Conservation (phyloP, 2,113 vertebrate species). For the Empidonax traillii region DNA sequence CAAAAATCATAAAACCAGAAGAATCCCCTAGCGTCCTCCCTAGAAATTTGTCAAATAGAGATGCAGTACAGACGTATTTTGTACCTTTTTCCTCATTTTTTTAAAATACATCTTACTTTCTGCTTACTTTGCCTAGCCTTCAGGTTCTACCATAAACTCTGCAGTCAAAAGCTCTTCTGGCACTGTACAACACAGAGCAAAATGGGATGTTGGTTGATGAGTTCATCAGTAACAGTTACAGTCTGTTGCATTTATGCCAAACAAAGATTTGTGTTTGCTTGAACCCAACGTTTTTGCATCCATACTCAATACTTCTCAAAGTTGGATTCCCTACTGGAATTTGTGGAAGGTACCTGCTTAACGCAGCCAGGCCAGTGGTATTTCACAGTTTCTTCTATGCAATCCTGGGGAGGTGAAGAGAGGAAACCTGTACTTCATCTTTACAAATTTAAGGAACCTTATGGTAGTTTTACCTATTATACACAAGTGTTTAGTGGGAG, state of each 20-base stretch:
- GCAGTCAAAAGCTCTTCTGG: not conserved
- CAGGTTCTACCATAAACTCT: not conserved
- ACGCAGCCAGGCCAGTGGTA: accelerated
- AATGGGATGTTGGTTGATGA: not conserved
- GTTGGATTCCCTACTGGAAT: not conserved
- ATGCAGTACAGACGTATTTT: not conserved
- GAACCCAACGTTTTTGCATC: not conserved
- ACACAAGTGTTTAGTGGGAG: not conserved
- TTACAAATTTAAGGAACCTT: not conserved
- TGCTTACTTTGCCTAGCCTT: conserved; percentile 8
- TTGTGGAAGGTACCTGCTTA: not conserved
- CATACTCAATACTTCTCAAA: not conserved
- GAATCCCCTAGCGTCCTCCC: not conserved
- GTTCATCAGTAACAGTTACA: not conserved
- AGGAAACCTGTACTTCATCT: not conserved
- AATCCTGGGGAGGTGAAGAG: not conserved
- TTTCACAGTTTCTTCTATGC: not conserved
- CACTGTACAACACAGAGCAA: not conserved
- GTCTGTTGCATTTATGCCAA: not conserved
- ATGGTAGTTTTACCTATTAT: not conserved
- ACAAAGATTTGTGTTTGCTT: not conserved
- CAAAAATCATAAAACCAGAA: not conserved
- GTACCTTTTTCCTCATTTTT: not conserved
- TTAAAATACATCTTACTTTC: not conserved
- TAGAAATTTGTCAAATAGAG: not conserved